Percentiles rank a stretch among this genome's conserved stretches.
Evolutionary conservation across 2,797 vertebrate species (phyloP).

Genomic region (Bryconaethiops microstoma): DNA sequence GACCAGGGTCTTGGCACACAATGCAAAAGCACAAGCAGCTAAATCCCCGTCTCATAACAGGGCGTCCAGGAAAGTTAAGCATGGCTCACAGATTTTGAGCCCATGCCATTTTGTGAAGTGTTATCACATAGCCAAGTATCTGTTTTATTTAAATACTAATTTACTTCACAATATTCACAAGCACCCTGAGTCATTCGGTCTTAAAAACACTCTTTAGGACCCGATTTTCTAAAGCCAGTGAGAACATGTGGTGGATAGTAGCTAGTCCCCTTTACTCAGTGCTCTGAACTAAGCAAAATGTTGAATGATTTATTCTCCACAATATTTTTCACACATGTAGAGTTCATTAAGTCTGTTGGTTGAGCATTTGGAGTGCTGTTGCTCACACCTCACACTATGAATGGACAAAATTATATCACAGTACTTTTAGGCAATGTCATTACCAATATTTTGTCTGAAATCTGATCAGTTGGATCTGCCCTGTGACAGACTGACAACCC

Average conservation of each 20-base stretch:
- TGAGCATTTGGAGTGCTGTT: background rate
- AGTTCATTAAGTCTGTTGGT: background rate
- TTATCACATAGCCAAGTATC: constrained; percentile 9
- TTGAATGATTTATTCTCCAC: too few relatives aligned
- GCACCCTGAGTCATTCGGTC: constrained; percentile 53
- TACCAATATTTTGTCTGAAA: too few relatives aligned
- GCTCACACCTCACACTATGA: background rate
- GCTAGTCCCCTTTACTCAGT: background rate
- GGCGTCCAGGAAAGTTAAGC: background rate
- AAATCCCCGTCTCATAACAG: background rate
- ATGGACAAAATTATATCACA: too few relatives aligned
- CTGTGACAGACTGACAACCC: too few relatives aligned
- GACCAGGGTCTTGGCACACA: background rate
- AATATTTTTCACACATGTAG: too few relatives aligned
- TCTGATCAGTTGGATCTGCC: too few relatives aligned
- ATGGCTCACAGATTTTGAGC: constrained; percentile 4
- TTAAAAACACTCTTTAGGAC: constrained; percentile 34
- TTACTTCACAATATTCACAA: constrained; percentile 45
- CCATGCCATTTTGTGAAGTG: background rate
- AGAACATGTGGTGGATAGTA: background rate
- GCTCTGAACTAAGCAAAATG: too few relatives aligned
- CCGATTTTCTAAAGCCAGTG: constrained; percentile 55
- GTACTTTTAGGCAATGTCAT: too few relatives aligned
- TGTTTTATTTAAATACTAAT: constrained; percentile 63
- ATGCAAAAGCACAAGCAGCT: background rate